Conservation (phyloP, 2,797 vertebrate species). For the Sebastes paucispinis region DNA sequence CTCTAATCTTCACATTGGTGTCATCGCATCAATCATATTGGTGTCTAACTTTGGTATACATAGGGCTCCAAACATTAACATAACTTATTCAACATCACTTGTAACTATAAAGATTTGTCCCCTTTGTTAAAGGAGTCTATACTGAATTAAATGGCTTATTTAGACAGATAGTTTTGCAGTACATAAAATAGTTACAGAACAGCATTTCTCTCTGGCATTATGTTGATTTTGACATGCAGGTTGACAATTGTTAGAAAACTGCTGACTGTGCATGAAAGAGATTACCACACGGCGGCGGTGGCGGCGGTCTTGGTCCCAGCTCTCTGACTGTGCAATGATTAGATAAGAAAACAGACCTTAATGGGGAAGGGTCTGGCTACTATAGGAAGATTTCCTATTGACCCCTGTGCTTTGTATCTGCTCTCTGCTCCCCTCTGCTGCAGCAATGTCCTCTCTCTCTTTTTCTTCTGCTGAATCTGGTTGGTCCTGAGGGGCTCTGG, state of each 20-base stretch:
- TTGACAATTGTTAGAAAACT: slow-evolving; percentile 53
- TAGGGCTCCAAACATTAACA: not conserved
- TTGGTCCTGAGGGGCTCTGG: slow-evolving; percentile 52
- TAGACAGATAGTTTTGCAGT: not conserved
- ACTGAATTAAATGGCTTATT: not conserved
- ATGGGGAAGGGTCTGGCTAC: slow-evolving; percentile 18
- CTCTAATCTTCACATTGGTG: too few relatives aligned
- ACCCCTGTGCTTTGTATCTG: slow-evolving; percentile 50
- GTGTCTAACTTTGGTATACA: not conserved
- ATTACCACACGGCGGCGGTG: slow-evolving; percentile 48
- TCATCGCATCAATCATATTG: not conserved
- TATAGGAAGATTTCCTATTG: slow-evolving; percentile 54
- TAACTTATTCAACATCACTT: not conserved
- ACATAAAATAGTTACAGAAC: not conserved
- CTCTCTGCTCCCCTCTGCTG: slow-evolving; percentile 42
- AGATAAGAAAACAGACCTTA: slow-evolving; percentile 65
- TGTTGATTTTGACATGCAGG: slow-evolving; percentile 48
- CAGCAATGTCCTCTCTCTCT: slow-evolving; percentile 43
- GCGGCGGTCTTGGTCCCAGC: slow-evolving; percentile 28
- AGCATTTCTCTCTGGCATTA: slow-evolving; percentile 8
- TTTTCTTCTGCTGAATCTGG: slow-evolving; percentile 56
- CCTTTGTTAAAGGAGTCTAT: not conserved
- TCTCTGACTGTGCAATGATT: slow-evolving; percentile 59
- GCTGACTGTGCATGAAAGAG: slow-evolving; percentile 62
- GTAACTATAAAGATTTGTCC: not conserved